Evolutionary conservation across 2,888 invertebrate genomes (phyloP), one percentile per base, ranked within the genome.

Genomic region (Erebia palarica): DNA sequence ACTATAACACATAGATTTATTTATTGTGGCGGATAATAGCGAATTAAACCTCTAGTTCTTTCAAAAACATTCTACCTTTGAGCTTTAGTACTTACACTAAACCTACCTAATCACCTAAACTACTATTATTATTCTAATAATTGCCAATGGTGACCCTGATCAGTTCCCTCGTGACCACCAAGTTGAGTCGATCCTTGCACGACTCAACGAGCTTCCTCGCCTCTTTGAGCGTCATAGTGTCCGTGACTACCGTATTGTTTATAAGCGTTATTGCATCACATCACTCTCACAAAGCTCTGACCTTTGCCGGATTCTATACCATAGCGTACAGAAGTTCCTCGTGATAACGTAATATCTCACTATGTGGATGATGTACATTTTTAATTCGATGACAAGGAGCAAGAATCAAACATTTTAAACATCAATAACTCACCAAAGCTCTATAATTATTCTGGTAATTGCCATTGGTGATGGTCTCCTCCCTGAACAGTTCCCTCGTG

Each of bases 141-240:
- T 89, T 92, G 11, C 92, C 92, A 83, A 92, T 92, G 1, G 90
- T 92, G 68, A 92, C 94, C 65, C 94, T 90, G 27, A 94, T 94
- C 18, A 95, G 93, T 80, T 97, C 97, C 68, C 97, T 94, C 0
- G 96, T 95, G 21, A 98, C 95, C 3, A 98, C 97, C 72, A 99
- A 91, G 83, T 97, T 97, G 57, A 99, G 91, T 78, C 98, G 96
- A 81, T 99, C 99, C 88, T 98, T 99, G 83, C 97, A 96, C 73
- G 97, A 96, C 78, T 99, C 99, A 78, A 99, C 96, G 78, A 99
- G 95, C 88, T 99, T 99, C 85, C 96, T 96, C 14, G 99, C 99
- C 86, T 99, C 99, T 84, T 98, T 98, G 61, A 99, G 92, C 44
- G 98, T 98, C 96, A 99, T 96, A 74, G 96, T 95, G 78, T 99